phyloP scores from a whole-genome alignment of 2,797 vertebrate genomes.

The Anguilla pacifica region DNA sequence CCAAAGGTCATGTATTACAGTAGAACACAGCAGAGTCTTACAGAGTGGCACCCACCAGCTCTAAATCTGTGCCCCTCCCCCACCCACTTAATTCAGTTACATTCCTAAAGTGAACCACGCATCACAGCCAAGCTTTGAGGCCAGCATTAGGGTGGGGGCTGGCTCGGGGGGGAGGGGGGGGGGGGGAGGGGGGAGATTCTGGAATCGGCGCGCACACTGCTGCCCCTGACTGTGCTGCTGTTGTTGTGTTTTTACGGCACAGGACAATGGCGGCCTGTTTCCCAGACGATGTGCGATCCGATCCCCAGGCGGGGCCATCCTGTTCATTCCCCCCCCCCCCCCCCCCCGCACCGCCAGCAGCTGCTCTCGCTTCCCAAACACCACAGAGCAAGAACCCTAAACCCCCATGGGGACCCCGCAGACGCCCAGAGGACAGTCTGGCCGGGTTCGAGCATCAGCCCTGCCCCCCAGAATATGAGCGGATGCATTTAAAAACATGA shows the following conservation, averaged over 20 bases:
- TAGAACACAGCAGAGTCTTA: too few species aligned
- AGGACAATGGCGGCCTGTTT: constrained; percentile 65
- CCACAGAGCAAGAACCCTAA: neutral
- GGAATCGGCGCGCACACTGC: constrained; percentile 36
- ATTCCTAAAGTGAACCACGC: constrained; percentile 13
- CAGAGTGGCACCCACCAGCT: neutral
- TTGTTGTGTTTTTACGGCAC: constrained; percentile 44
- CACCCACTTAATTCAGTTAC: constrained; percentile 32
- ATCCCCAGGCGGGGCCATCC: constrained; percentile 44
- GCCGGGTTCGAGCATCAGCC: neutral
- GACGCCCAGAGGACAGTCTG: neutral
- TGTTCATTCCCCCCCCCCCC: neutral
- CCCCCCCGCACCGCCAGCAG: neutral
- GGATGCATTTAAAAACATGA: neutral
- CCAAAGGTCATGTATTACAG: neutral
- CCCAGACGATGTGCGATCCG: constrained; percentile 55
- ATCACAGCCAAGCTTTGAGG: neutral
- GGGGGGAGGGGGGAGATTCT: too few species aligned
- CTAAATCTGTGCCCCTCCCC: neutral
- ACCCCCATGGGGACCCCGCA: neutral
- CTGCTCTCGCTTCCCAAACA: neutral
- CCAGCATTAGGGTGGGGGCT: constrained; percentile 14
- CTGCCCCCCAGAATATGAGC: neutral
- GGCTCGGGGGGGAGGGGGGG: too few species aligned
- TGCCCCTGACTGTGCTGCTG: constrained; percentile 54